A percentile compares a stretch with the other conserved stretches of the same genome.
Evolutionary conservation across 2,113 vertebrate genomes (phyloP).

Genomic region (Salvelinus namaycush): DNA sequence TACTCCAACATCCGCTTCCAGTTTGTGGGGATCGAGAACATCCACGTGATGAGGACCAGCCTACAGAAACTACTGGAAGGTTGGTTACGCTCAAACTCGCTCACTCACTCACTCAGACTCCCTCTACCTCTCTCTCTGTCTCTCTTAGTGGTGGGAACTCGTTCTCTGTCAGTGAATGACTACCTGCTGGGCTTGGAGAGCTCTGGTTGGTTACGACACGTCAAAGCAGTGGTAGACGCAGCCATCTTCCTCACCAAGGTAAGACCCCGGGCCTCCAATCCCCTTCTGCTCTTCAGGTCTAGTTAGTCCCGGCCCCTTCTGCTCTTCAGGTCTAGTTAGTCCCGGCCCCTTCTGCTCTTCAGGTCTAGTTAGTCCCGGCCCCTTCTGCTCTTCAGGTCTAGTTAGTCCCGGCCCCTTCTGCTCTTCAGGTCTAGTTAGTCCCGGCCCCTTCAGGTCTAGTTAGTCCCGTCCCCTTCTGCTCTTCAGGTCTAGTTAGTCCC

Average conservation of each 20-base stretch:
- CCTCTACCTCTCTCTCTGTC: constrained; percentile 2
- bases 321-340: too few species aligned
- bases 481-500: too few species aligned
- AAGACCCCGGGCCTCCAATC: constrained; percentile 15
- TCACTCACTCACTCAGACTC: neutral
- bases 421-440: too few species aligned
- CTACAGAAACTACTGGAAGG: constrained; percentile 96
- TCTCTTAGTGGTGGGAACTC: constrained; percentile 81
- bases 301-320: too few species aligned
- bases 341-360: too few species aligned
- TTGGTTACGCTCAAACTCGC: constrained; percentile 36
- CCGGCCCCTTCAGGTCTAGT: too few species aligned
- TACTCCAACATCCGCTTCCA: constrained; percentile 99
- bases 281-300: too few species aligned
- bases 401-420: too few species aligned
- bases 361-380: too few species aligned
- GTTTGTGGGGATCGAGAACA: constrained; percentile 99
- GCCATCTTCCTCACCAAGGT: constrained; percentile 91
- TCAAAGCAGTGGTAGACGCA: constrained; percentile 92
- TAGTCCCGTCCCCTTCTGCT: too few species aligned
- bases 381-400: too few species aligned
- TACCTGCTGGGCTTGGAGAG: constrained; percentile 90
- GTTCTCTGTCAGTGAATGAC: constrained; percentile 86
- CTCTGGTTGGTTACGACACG: constrained; percentile 92
- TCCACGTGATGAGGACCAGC: constrained; percentile 96